Evolutionary conservation across 1,140 invertebrate species (phyloP).

Genomic region (Caerostris darwini): DNA sequence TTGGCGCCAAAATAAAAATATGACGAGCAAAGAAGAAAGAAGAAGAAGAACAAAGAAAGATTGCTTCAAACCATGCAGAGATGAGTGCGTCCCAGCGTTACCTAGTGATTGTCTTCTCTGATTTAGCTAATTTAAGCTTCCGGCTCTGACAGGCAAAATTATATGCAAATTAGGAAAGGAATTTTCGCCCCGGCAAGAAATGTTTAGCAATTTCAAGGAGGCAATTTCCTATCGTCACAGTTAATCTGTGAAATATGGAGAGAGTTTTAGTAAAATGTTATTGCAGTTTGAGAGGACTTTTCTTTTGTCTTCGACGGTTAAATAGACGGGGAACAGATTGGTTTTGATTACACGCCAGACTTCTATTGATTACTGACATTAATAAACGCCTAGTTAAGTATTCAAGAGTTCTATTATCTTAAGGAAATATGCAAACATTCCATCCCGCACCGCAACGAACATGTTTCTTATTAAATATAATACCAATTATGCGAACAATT

Average conservation of each 20-base stretch:
- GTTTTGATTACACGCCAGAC: constrained; percentile 1
- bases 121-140: constrained; percentile 72
- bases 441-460: neutral
- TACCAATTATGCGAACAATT: constrained; percentile 30
- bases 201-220: constrained; percentile 37
- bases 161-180: constrained; percentile 73
- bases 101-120: constrained; percentile 50
- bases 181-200: constrained; percentile 44
- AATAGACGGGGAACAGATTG: constrained; percentile 23
- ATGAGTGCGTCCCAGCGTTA: constrained; percentile 47
- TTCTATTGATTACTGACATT: constrained; percentile 21
- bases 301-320: neutral
- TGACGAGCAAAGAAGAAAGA: neutral
- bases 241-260: constrained; percentile 72
- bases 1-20: constrained; percentile 66
- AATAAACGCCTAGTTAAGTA: constrained; percentile 36
- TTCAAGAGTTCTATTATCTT: constrained; percentile 49
- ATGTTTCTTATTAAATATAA: constrained; percentile 29
- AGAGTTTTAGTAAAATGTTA: constrained; percentile 54
- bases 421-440: constrained; percentile 8
- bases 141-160: constrained; percentile 63
- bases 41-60: constrained; percentile 36
- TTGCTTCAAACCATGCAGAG: constrained; percentile 11
- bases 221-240: constrained; percentile 61
- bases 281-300: constrained; percentile 50